These are phyloP conservation scores for Drosophila acutilabella DNA, from an alignment of 2,888 invertebrate genomes.

Conservation along the genomic window DNA sequence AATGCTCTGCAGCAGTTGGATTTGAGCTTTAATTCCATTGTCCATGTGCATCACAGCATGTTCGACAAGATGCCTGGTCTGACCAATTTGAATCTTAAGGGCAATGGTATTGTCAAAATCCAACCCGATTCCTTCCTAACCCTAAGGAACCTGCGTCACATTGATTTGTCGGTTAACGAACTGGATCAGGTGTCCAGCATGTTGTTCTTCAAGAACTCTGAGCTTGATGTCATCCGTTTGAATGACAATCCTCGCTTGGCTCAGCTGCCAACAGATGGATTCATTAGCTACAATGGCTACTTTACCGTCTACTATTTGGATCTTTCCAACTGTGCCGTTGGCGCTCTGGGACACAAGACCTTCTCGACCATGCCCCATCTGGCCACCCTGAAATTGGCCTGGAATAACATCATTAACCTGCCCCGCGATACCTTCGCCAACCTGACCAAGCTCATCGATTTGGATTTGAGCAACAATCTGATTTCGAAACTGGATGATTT, in stretches of 20 bases:
- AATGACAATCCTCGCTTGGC: conserved; percentile 90
- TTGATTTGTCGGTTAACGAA: conserved; percentile 91
- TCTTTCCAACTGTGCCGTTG: conserved; percentile 90
- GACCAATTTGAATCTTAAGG: conserved; percentile 89
- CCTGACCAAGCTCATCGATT: conserved; percentile 87
- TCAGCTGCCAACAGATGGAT: conserved; percentile 89
- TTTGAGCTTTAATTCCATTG: conserved; percentile 89
- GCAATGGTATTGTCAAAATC: conserved; percentile 89
- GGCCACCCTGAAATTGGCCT: conserved; percentile 88
- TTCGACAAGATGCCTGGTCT: conserved; percentile 88
- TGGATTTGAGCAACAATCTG: conserved; percentile 91
- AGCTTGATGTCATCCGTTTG: conserved; percentile 89
- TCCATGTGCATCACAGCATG: conserved; percentile 88
- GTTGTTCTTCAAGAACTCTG: conserved; percentile 89
- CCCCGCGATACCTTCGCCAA: conserved; percentile 87
- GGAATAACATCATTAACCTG: conserved; percentile 88
- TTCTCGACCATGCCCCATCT: conserved; percentile 90
- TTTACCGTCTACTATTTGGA: conserved; percentile 90
- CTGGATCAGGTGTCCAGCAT: conserved; percentile 89
- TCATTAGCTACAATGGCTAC: conserved; percentile 87
- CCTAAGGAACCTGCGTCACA: conserved; percentile 88
- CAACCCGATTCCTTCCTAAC: conserved; percentile 89
- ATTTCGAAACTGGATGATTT: conserved; percentile 87
- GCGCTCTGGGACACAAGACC: conserved; percentile 87
- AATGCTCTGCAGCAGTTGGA: conserved; percentile 89